Base-by-base conservation (phyloP, 92 coral and sea anemone genomes). In the Muricea muricata region DNA sequence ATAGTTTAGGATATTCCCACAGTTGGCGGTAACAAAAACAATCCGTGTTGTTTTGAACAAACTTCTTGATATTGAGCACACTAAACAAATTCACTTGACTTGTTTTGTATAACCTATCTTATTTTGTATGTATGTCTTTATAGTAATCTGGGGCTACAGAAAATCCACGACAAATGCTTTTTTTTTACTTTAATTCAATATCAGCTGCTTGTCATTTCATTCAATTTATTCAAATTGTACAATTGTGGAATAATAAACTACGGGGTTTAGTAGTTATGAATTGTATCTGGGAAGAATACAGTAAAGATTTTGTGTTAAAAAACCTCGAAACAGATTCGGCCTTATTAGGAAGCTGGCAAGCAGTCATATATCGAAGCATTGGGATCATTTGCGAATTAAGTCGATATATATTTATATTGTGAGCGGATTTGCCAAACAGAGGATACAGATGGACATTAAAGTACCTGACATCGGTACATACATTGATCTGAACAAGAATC, bases 201-300 rank as follows among this genome's bases (percentile, higher is more conserved):
- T 63, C 70, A 63, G 70, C 70, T 63, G 65, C 7, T 57, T 21
- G 70, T 30, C 70, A 63, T 32, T 63, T 63, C 15, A 63, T 63
- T 63, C 18, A 63, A 63, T 63, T 63, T 32, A 63, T 63, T 63
- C 70, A 63, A 63, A 63, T 63, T 63, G 70, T 32, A 63, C 70
- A 28, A 63, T 63, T 24, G 70, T 63, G 30, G 20, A 63, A 63
- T 63, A 28, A 63, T 63, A 63, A 9, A 63, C 70, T 63, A 18
- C 39, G 15, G 15, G 20, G 4, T 7, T 54, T 45, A n/a, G 29
- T 20, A 4, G 65, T 57, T 57, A n/a, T 20, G 30, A 2, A 8
- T 57, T 57, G 31, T 28, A 21, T 57, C 14, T 13, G 50, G 50
- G 50, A 12, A 11, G 11, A 8, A 45, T 45, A 45, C 4, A 52